phyloP scores from a whole-genome alignment of 2,797 vertebrate species.

The Pristis pectinata region DNA sequence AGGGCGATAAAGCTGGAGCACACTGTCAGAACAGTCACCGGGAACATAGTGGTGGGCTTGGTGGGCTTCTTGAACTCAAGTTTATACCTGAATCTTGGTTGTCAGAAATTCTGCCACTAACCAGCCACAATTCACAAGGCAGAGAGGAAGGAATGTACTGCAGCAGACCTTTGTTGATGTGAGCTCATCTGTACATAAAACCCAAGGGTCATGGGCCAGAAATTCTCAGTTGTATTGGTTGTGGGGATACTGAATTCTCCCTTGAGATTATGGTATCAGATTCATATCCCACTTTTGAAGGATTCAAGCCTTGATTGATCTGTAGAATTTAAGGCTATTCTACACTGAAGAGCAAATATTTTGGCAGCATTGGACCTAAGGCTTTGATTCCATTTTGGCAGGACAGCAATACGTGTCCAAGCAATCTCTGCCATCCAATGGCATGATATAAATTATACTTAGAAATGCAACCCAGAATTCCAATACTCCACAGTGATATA shows the following conservation, averaged over 20 bases:
- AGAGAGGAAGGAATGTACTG: background rate
- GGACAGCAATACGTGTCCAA: background rate
- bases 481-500: background rate
- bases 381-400: background rate
- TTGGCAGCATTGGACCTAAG: background rate
- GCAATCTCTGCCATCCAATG: background rate
- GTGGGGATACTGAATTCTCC: background rate
- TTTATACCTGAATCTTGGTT: background rate
- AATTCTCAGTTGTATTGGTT: background rate
- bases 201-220: background rate
- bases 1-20: too few species aligned
- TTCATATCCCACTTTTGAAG: background rate
- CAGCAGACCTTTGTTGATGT: background rate
- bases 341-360: background rate
- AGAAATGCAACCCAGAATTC: background rate
- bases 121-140: background rate
- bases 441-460: background rate
- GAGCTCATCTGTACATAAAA: background rate
- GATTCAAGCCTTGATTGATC: background rate
- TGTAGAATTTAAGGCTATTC: background rate
- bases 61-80: background rate
- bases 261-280: background rate
- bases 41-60: too few species aligned
- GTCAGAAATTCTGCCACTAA: background rate
- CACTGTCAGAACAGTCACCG: too few species aligned